phyloP scores from a whole-genome alignment of 2,113 vertebrate genomes.

The Tretioscincus oriximinensis region DNA sequence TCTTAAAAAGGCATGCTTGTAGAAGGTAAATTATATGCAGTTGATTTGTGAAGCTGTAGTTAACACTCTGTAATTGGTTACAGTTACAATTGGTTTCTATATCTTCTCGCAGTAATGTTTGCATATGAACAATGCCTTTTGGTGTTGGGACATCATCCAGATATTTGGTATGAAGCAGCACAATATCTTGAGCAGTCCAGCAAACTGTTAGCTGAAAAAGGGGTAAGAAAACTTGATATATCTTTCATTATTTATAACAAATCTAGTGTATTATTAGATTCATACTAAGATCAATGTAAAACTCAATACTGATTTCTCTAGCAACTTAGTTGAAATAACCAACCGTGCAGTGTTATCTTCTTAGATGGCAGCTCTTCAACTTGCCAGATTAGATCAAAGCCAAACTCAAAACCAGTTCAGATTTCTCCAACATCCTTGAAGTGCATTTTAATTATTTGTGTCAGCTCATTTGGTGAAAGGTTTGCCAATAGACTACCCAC shows the following conservation, averaged over 20 bases:
- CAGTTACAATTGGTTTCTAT: conserved; percentile 22
- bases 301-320: background rate
- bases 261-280: accelerated
- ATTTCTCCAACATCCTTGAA: no score
- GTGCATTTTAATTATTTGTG: no score
- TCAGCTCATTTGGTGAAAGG: no score
- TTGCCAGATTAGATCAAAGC: no score
- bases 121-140: conserved; percentile 98
- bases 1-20: background rate
- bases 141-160: conserved; percentile 96
- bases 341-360: no score
- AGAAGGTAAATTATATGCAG: background rate
- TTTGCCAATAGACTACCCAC: no score
- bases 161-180: conserved; percentile 98
- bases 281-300: background rate
- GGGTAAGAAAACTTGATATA: conserved; percentile 75
- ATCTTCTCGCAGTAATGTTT: conserved; percentile 88
- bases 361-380: no score
- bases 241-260: background rate
- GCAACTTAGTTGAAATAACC: no score
- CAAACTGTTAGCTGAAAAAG: conserved; percentile 96
- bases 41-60: background rate
- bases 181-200: conserved; percentile 98
- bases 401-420: no score
- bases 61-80: background rate